Percentiles rank a stretch among this genome's conserved stretches.
Conservation (phyloP, 1,140 invertebrate genomes). For the Dolichoris vasculosae region DNA sequence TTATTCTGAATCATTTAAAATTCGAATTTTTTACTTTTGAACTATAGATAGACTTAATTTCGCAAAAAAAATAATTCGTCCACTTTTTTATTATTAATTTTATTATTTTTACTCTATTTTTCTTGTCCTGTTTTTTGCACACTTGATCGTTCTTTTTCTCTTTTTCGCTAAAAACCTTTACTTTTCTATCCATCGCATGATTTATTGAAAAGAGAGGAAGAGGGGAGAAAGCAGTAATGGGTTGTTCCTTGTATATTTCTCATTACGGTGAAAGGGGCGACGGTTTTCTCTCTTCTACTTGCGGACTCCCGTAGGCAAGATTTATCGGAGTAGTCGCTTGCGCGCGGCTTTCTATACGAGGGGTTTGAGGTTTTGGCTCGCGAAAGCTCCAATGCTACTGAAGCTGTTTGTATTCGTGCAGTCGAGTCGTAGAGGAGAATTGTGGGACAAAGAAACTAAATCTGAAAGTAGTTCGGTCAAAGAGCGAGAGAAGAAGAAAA, state of each 20-base stretch:
- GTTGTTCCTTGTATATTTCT: slow-evolving; percentile 40
- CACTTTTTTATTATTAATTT: neutral
- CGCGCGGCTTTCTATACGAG: slow-evolving; percentile 50
- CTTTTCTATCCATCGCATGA: neutral
- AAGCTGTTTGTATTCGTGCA: slow-evolving; percentile 27
- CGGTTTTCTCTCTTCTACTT: slow-evolving; percentile 25
- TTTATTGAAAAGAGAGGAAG: slow-evolving; percentile 9
- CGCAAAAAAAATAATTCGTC: slow-evolving; percentile 34
- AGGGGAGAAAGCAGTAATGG: slow-evolving; percentile 8
- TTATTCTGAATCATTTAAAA: neutral
- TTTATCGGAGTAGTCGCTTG: slow-evolving; percentile 65
- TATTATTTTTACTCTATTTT: neutral
- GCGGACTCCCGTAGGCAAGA: slow-evolving; percentile 52
- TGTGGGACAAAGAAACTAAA: slow-evolving; percentile 26
- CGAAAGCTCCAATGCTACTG: slow-evolving; percentile 5
- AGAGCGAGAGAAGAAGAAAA: neutral
- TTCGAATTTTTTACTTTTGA: neutral
- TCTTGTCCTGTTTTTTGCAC: neutral
- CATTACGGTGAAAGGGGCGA: slow-evolving; percentile 49
- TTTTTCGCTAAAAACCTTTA: neutral
- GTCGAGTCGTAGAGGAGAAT: neutral
- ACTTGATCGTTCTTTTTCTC: neutral
- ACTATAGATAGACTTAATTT: slow-evolving; percentile 13
- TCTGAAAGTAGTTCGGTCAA: neutral
- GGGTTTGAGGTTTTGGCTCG: slow-evolving; percentile 58